Base-by-base conservation (phyloP, 1,140 invertebrate species). In the Cyclina sinensis region DNA sequence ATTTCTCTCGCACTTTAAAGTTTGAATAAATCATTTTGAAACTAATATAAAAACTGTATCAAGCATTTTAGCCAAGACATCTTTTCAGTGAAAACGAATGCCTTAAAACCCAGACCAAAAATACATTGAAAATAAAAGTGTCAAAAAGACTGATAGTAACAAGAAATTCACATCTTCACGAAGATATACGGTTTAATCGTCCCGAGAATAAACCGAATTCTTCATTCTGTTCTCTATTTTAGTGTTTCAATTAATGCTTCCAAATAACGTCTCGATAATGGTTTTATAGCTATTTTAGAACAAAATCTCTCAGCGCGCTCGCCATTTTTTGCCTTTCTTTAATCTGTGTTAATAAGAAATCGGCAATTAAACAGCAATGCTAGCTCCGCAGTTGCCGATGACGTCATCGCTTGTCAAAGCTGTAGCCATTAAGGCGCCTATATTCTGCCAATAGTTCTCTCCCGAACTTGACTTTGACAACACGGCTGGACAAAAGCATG, bases 291-390 rank as follows among this genome's bases (percentile, higher is more conserved):
- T 51, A 48, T 76, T 76, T 76, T 51, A 46, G 73, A 76, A 46
- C 73, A 27, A 48, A 46, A 21, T 76, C 30, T 76, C 43, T 46
- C 73, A 14, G 73, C 21, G 39, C 3, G 24, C 46, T 4, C 43
- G 43, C 7, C 51, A 48, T 51, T 51, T 51, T 51, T 76, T 48
- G 39, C 24, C 73, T 48, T 12, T 39, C 21, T 76, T 76, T 76
- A 76, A 76, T 76, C 73, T 76, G 16, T 76, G 73, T 27, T 76
- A 76, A 76, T 76, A 76, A 46, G 73, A 76, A 51, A 76, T n/a
- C n/a, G 9, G 73, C 46, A 43, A 76, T 76, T 76, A 76, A 76
- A 76, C 73, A 76, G 48, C 39, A 51, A 76, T 76, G 73, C 30
- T 48, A 48, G 73, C 43, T 24, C 43, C 43, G 18, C 24, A 14